These are phyloP conservation scores for Zosterops pallidus DNA, from an alignment of 2,113 vertebrate species.

Conservation along the genomic window DNA sequence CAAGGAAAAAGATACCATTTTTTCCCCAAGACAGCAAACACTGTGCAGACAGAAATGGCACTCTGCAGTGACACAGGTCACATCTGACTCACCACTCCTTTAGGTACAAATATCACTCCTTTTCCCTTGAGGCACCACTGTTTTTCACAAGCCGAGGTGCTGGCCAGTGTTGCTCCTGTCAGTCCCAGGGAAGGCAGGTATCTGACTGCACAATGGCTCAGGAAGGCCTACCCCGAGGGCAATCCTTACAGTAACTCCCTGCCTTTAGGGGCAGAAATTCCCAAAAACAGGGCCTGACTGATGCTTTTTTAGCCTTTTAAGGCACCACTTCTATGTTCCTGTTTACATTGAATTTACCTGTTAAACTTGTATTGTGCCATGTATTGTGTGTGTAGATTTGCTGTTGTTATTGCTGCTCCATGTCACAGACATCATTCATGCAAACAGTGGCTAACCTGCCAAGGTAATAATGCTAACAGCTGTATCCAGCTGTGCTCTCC, in stretches of 20 bases:
- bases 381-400: neutral
- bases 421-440: neutral
- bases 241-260: neutral
- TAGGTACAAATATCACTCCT: neutral
- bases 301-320: neutral
- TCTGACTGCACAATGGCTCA: neutral
- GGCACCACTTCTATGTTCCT: neutral
- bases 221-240: neutral
- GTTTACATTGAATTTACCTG: neutral
- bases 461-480: accelerated
- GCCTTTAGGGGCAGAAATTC: neutral
- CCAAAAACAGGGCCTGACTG: neutral
- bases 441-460: neutral
- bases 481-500: neutral
- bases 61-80: neutral
- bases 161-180: neutral
- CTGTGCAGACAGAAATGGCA: neutral
- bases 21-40: neutral
- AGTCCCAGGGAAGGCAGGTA: neutral
- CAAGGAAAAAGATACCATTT: neutral
- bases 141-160: neutral
- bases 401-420: neutral
- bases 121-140: neutral
- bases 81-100: neutral
- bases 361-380: neutral